A percentile compares a stretch with the other conserved stretches of the same genome.
These are phyloP conservation scores for Sebastiscus albofasciatus DNA, from an alignment of 2,797 vertebrate species.

Conservation along the genomic window DNA sequence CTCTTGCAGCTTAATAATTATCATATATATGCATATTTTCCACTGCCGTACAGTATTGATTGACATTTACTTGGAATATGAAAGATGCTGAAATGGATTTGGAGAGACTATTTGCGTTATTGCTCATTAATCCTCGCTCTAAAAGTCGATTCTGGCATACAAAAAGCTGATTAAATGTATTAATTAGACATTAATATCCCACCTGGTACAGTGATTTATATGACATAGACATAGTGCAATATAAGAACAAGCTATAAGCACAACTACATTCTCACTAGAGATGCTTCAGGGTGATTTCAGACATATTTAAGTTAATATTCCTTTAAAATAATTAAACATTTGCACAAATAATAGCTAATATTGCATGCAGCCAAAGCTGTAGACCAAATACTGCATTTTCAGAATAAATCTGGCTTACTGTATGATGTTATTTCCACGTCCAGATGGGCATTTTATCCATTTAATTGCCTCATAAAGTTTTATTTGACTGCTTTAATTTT, in stretches of 20 bases:
- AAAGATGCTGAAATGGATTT: background rate
- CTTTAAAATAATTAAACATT: background rate
- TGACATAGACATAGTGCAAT: background rate
- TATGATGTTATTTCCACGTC: background rate
- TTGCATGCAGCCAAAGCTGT: slow-evolving; percentile 22
- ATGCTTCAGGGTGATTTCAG: slow-evolving; percentile 21
- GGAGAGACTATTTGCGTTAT: slow-evolving; percentile 1
- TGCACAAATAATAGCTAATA: background rate
- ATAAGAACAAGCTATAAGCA: slow-evolving; percentile 27
- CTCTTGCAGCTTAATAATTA: background rate
- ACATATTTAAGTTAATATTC: background rate
- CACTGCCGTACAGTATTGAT: slow-evolving; percentile 26
- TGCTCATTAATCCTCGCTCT: background rate
- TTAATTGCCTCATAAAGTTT: background rate
- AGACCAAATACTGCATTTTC: slow-evolving; percentile 26
- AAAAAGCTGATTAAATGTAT: background rate
- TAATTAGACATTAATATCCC: background rate
- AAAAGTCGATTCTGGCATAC: background rate
- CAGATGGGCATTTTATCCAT: background rate
- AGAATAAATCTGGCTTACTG: background rate
- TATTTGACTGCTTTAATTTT: background rate
- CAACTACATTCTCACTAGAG: slow-evolving; percentile 22
- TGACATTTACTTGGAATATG: slow-evolving; percentile 14
- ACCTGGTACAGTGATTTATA: background rate
- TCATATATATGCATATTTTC: slow-evolving; percentile 11